Base-by-base conservation (phyloP, 2,797 vertebrate genomes). In the Manis pentadactyla region DNA sequence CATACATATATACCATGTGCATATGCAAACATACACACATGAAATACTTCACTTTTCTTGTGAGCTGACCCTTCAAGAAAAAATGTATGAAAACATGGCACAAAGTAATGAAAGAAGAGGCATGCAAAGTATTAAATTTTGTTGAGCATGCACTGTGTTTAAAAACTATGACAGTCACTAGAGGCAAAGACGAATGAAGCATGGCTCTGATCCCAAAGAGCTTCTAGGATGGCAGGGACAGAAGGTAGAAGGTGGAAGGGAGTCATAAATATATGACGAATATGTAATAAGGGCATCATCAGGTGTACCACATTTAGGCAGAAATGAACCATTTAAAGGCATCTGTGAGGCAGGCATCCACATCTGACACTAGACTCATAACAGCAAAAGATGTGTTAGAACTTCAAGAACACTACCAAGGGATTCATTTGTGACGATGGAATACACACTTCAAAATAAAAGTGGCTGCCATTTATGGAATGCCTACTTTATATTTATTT, bases 401-500 rank as follows among this genome's bases (percentile, higher is more conserved):
- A 86, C 53, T 78, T 92, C n/a, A 57, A 83, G 51, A 79, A 68
- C 23, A 83, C 59, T 34, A 84, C 13, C 49, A 42, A 25, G 39
- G 23, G 37, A 71, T 85, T 92, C 66, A 78, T 74, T 66, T 73
- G 87, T 68, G 71, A 89, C 25, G 64, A 64, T 0, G 59, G 93
- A 86, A 83, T 17, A 63, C 34, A 59, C 17, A 55, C 29, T 87
- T 75, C 53, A 87, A 90, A 86, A 90, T 37, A 55, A 93, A 82
- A 78, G 31, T 14, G 18, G 59, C 53, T 74, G 21, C 29, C 63
- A 59, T 53, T 66, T 89, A 75, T 42, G n/a, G 59, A 96, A 93
- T 66, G 51, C 53, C 78, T 93, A 64, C 49, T 96, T 97, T 79
- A 74, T 10, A 71, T 88, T 74, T n/a, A 39, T 75, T 78, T 92